These are phyloP conservation scores for Alectura lathami DNA, from an alignment of 2,113 vertebrate species.

Conservation along the genomic window DNA sequence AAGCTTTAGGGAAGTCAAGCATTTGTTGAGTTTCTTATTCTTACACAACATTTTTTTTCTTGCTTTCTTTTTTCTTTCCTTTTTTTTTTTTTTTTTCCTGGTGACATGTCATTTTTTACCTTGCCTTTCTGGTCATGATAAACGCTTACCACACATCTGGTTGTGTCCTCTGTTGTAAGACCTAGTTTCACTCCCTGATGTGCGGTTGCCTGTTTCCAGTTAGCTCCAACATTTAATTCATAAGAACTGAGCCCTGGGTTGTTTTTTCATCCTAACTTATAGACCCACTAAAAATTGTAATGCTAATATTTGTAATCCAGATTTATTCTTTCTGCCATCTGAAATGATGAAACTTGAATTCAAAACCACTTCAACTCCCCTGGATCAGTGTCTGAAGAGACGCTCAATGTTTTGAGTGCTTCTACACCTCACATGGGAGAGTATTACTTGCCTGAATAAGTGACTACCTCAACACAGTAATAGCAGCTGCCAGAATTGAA, in stretches of 20 bases:
- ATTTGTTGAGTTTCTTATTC: not conserved
- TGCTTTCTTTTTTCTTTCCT: too few relatives aligned
- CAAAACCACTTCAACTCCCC: rapidly evolving
- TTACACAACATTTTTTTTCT: not conserved
- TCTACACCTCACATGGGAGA: not conserved
- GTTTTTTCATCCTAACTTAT: not conserved
- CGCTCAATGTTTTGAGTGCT: not conserved
- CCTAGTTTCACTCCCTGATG: not conserved
- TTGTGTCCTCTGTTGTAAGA: not conserved
- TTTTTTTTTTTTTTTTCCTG: not conserved
- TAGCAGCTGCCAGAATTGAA: not conserved
- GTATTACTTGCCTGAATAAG: not conserved
- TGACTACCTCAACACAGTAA: not conserved
- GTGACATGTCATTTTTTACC: not conserved
- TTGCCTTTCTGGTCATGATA: not conserved
- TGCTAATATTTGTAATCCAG: not conserved
- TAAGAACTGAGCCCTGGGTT: not conserved
- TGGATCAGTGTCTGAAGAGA: not conserved
- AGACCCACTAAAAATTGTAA: not conserved
- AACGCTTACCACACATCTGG: not conserved
- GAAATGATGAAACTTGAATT: not conserved
- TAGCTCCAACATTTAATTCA: not conserved
- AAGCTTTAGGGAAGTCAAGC: not conserved
- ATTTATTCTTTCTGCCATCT: not conserved
- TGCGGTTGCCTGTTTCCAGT: not conserved